Evolutionary conservation across 2,113 vertebrate species (phyloP).

Genomic region (Odocoileus hemionus): DNA sequence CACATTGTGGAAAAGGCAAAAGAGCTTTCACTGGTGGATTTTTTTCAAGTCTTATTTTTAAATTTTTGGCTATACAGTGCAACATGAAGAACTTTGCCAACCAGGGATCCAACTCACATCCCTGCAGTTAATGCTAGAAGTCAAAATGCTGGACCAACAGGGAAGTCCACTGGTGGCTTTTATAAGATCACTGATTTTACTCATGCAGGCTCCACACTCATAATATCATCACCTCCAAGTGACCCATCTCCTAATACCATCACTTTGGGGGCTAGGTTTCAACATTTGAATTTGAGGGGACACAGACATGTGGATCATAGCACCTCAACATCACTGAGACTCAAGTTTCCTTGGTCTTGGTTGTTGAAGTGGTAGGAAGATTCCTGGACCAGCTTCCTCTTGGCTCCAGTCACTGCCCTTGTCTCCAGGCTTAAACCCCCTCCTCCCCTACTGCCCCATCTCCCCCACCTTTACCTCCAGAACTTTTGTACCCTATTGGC

Average conservation of each 20-base stretch:
- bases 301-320: neutral
- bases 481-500: fast-evolving
- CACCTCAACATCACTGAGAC: neutral
- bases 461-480: too few species aligned
- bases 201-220: neutral
- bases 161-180: neutral
- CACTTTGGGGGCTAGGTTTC: neutral
- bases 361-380: neutral
- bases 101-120: neutral
- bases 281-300: neutral
- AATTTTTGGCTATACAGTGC: neutral
- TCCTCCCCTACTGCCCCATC: fast-evolving
- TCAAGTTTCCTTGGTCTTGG: neutral
- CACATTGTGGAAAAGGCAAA: neutral
- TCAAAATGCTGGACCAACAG: neutral
- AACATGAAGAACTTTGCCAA: neutral
- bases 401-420: neutral
- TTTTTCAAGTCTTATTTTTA: neutral
- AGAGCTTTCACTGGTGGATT: neutral
- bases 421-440: neutral
- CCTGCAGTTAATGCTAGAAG: neutral
- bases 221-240: neutral
- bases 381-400: neutral
- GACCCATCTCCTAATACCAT: neutral
- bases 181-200: neutral